Evolutionary conservation across 2,797 vertebrate genomes (phyloP), one percentile per base, ranked within the genome.

Genomic region (Cheirogaleus major): DNA sequence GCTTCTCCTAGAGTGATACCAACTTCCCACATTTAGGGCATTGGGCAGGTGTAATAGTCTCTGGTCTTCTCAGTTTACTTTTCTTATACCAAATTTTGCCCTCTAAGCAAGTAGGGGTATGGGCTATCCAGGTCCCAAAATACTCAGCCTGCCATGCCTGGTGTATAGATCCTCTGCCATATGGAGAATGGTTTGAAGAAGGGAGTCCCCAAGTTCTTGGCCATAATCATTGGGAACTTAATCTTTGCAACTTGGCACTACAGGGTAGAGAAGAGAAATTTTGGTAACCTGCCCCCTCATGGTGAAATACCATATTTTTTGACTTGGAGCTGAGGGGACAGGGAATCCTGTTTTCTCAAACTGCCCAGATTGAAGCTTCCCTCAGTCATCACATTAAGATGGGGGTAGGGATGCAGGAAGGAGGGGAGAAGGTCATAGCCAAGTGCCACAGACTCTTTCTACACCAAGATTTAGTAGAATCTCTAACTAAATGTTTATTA

Each of bases 31-130:
- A 13, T 45, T 20, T 5, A 85, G 32, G 13, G 12, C 9, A 55
- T 1, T 30, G 10, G 3, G 7, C 38, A 12, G 1, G 1, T 41
- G 0, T 41, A 7, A 23, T 23, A 59, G 48, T 3, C 73, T 83
- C 20, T 59, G 13, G n/a, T 59, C 9, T 63, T 80, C 79, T 75
- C 14, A 67, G 4, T 11, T 85, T 82, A 38, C 4, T 17, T 78
- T 30, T 82, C 32, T 25, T 27, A 75, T 65, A n/a, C 43, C 14
- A 1, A 55, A 59, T 50, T 87, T 45, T 91, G 7, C 9, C 48
- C 38, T 83, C 13, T 35, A 4, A 55, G 20, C 43, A 57, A 86
- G 2, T 15, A 91, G 52, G 4, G 32, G 0, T 4, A 61, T 75
- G 18, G 20, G 14, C 61, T 93, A 69, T 22, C 25, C 59, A 9